Percentiles rank a stretch among this genome's conserved stretches.
These are phyloP conservation scores for Noctilio leporinus DNA, from an alignment of 2,113 vertebrate genomes.

Conservation along the genomic window DNA sequence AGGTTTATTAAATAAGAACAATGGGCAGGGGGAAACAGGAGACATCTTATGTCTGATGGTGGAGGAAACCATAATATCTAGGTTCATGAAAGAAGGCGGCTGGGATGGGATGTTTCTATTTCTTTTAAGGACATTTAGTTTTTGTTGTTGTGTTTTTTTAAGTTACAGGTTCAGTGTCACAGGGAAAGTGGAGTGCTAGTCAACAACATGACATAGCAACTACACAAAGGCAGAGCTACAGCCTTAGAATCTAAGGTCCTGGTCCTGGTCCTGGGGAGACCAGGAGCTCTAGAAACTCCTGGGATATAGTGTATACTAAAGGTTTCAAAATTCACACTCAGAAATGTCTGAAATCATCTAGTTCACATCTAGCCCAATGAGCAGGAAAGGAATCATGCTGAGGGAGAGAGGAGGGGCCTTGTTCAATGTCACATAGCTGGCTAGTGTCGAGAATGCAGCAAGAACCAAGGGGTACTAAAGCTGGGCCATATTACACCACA, in stretches of 20 bases:
- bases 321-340: background rate
- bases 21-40: background rate
- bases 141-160: too few relatives aligned
- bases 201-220: background rate
- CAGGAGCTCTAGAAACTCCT: background rate
- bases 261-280: too few relatives aligned
- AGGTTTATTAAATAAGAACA: background rate
- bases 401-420: background rate
- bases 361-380: background rate
- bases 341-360: background rate
- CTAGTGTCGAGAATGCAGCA: background rate
- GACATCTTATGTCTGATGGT: background rate
- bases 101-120: background rate
- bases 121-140: background rate
- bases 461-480: background rate
- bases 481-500: background rate
- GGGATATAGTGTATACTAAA: background rate
- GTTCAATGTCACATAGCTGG: background rate
- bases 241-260: background rate
- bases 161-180: background rate
- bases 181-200: background rate
- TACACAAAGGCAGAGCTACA: background rate
- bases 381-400: background rate
- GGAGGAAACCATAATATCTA: background rate
- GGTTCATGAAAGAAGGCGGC: background rate